Percentiles rank a stretch among this genome's conserved stretches.
Evolutionary conservation across 2,888 invertebrate genomes (phyloP).

Genomic region (Drosophila vallismaia): DNA sequence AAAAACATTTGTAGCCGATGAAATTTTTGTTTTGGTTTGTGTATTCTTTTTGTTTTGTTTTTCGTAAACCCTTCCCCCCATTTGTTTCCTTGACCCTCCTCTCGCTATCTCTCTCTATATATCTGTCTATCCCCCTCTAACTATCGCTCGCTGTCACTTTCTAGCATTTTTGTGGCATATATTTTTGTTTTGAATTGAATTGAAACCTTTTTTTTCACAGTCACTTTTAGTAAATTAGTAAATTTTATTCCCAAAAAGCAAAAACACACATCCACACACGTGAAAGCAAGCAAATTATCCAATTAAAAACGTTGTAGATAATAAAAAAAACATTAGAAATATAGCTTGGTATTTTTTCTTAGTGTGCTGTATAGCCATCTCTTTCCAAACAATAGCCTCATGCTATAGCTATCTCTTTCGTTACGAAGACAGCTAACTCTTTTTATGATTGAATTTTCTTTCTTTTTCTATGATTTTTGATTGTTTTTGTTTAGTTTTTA

Average conservation of each 20-base stretch:
- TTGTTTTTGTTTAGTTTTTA: not conserved
- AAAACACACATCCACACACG: constrained; percentile 43
- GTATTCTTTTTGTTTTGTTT: constrained; percentile 21
- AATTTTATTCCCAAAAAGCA: constrained; percentile 20
- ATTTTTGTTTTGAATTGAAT: constrained; percentile 17
- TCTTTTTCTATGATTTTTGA: not conserved
- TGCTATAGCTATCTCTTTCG: constrained; percentile 1
- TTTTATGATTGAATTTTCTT: not conserved
- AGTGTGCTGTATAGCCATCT: constrained; percentile 11
- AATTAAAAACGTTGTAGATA: not conserved
- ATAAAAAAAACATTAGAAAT: constrained; percentile 1
- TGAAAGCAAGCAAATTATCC: constrained; percentile 52
- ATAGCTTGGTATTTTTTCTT: constrained; percentile 15
- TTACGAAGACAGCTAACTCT: not conserved
- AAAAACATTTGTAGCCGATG: constrained; percentile 28
- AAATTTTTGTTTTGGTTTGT: constrained; percentile 39
- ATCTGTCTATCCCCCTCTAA: constrained; percentile 1
- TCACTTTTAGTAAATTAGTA: constrained; percentile 9
- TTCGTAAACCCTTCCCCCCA: constrained; percentile 7
- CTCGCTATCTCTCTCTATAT: constrained; percentile 1
- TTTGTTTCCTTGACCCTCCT: not conserved
- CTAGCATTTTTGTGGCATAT: constrained; percentile 26
- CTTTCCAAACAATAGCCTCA: constrained; percentile 5
- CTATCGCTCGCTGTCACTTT: constrained; percentile 33
- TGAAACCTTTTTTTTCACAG: not conserved